Percentiles rank a stretch among this genome's conserved stretches.
phyloP scores from a whole-genome alignment of 2,888 invertebrate species.

The Drosophila multiciliata region DNA sequence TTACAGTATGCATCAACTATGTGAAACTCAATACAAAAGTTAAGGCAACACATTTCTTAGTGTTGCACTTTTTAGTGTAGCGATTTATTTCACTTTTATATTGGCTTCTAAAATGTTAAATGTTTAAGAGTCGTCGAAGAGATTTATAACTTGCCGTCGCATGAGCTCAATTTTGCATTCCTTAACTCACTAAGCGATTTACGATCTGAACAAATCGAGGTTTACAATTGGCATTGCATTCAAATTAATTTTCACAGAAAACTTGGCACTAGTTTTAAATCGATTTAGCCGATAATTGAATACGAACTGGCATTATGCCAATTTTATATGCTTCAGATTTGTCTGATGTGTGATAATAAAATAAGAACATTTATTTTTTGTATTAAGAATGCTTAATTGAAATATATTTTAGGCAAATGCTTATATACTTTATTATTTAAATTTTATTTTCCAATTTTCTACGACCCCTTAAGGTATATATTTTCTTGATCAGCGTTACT shows the following conservation, averaged over 20 bases:
- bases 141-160: conserved; percentile 18
- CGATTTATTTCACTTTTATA: conserved; percentile 73
- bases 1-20: conserved; percentile 60
- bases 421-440: background rate
- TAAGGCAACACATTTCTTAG: conserved; percentile 28
- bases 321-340: background rate
- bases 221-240: conserved; percentile 45
- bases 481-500: background rate
- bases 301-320: conserved; percentile 1
- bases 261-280: conserved; percentile 48
- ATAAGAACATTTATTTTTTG: background rate
- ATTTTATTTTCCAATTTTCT: background rate
- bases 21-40: conserved; percentile 33
- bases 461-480: background rate
- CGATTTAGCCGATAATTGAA: conserved; percentile 44
- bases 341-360: background rate
- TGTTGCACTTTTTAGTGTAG: conserved; percentile 21
- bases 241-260: conserved; percentile 67
- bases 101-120: conserved; percentile 54
- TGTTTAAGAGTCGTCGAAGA: conserved; percentile 19
- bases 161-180: conserved; percentile 30
- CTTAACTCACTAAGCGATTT: conserved; percentile 32
- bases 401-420: background rate
- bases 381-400: background rate
- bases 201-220: conserved; percentile 58